Conservation (phyloP, 2,888 invertebrate species). For the Cylloceria caligata region DNA sequence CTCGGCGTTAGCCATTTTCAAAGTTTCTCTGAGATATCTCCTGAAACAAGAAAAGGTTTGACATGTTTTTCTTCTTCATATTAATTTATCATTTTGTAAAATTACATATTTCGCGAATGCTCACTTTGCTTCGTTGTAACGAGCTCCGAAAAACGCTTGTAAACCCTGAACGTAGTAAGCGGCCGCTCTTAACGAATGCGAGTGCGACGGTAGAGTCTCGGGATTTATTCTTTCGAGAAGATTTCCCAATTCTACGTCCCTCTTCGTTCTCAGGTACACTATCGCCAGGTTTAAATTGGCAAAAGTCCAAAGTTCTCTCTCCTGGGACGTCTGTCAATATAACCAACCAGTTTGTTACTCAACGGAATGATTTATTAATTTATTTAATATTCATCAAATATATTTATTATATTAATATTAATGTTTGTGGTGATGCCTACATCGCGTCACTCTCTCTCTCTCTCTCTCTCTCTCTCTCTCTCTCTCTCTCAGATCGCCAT, state of each 20-base stretch:
- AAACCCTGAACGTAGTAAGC: constrained; percentile 98
- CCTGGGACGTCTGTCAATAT: constrained; percentile 90
- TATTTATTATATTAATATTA: neutral
- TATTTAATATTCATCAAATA: neutral
- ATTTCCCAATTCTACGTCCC: constrained; percentile 94
- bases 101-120: constrained; percentile 74
- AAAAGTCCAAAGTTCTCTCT: constrained; percentile 96
- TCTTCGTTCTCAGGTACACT: constrained; percentile 95
- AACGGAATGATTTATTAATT: constrained; percentile 13
- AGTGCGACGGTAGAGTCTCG: constrained; percentile 94
- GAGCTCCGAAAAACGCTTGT: constrained; percentile 98
- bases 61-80: too few relatives aligned
- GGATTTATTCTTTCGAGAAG: constrained; percentile 97
- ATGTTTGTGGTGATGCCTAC: too few relatives aligned
- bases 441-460: too few relatives aligned
- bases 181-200: constrained; percentile 97
- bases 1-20: constrained; percentile 99
- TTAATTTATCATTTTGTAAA: neutral
- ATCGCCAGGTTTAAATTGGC: constrained; percentile 98
- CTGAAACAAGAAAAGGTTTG: constrained; percentile 87
- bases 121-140: constrained; percentile 99
- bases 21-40: constrained; percentile 96
- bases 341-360: constrained; percentile 30
- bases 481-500: too few relatives aligned
- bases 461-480: too few relatives aligned